Conservation (phyloP, 2,888 invertebrate genomes). For the Leptogaster cylindrica region DNA sequence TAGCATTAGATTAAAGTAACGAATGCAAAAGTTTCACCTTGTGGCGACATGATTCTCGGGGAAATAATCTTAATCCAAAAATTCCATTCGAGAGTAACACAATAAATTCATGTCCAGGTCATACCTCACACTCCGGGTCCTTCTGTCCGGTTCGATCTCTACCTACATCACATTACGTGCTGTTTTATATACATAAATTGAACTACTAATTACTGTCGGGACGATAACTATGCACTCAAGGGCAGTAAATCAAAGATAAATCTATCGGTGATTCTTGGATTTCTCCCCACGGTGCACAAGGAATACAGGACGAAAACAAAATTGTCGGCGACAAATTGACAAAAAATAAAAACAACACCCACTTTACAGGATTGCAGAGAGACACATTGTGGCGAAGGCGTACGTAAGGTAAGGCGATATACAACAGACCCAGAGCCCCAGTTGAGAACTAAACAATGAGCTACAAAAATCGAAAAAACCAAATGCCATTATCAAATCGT, state of each 20-base stretch:
- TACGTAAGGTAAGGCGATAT: neutral
- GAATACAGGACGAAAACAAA: conserved; percentile 17
- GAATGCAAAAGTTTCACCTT: no score
- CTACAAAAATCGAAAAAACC: conserved; percentile 3
- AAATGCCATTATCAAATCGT: conserved; percentile 26
- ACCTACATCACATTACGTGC: conserved; percentile 12
- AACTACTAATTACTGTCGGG: conserved; percentile 37
- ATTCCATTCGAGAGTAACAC: conserved; percentile 14
- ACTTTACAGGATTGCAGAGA: neutral
- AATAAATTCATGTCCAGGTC: conserved; percentile 4
- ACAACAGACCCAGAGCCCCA: conserved; percentile 14
- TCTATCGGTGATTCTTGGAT: conserved; percentile 36
- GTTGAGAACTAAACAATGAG: conserved; percentile 20
- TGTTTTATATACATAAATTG: conserved; percentile 23
- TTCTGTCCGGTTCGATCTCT: conserved; percentile 1
- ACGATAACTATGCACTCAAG: conserved; percentile 30
- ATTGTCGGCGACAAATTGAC: conserved; percentile 32
- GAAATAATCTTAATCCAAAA: conserved; percentile 19
- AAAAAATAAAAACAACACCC: conserved; percentile 13
- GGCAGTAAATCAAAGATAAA: conserved; percentile 38
- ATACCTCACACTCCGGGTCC: neutral
- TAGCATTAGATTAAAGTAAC: no score
- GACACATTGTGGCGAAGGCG: conserved; percentile 31
- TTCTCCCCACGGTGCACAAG: conserved; percentile 11
- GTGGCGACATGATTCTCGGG: neutral